Base-by-base conservation (phyloP, 2,797 vertebrate genomes). In the Centropyge bicolor region DNA sequence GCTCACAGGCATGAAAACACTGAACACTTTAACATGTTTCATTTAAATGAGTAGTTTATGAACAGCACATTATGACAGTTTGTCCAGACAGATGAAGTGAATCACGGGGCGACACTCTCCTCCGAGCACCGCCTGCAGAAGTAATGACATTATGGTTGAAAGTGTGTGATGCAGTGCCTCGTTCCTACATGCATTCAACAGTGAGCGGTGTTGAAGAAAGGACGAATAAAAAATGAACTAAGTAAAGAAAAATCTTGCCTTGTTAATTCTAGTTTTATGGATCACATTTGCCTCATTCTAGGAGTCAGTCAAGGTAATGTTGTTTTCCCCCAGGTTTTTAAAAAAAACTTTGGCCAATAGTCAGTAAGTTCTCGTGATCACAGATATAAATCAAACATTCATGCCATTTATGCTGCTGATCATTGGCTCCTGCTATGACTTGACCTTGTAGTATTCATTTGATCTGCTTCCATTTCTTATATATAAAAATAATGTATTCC, bases 401-500 rank as follows among this genome's bases (percentile, higher is more conserved):
- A 3, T 20, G 9, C 22, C 6, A 17, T 46, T 65, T 75, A 9
- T 45, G 38, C 8, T 35, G 16, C 38, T 41, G 27, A 22, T 60
- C 36, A 8, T 41, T 13, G 54, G 12, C 4, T 72, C 12, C 7
- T 51, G 22, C 45, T 16, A 57, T 67, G 61, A 52, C 14, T 20
- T 5, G 3, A 57, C 40, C n/a, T 8, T 22, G 3, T 48, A 43
- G 27, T 45, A 51, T 49, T 77, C 20, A 59, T 63, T 56, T 85
- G 49, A 51, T 51, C 22, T 54, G 38, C 3, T 60, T 67, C 71
- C 54, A 74, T 72, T 64, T 70, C 4, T n/a, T n/a, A 75, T 20
- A 70, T 59, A 59, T 6, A 27, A 16, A 79, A 77, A 77, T 56
- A 64, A 73, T 56, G 12, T 1, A 27, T 70, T 86, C 76, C 86